Percentiles rank a stretch among this genome's conserved stretches.
Evolutionary conservation across 1,140 invertebrate genomes (phyloP).

Genomic region (Aphidius gifuensis): DNA sequence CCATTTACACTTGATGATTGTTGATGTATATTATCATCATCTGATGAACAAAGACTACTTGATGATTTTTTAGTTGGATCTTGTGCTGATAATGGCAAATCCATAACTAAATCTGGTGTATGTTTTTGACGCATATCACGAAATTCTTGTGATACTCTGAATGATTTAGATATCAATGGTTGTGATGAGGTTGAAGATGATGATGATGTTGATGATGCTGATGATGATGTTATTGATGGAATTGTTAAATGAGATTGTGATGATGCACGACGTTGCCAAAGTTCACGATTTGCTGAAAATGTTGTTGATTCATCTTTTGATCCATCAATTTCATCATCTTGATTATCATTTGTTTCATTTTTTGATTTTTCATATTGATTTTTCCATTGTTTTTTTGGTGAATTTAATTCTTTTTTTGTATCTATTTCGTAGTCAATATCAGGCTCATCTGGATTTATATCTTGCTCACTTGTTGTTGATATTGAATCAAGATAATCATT

Average conservation of each 20-base stretch:
- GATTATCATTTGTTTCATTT: conserved; percentile 45
- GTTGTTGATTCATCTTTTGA: conserved; percentile 28
- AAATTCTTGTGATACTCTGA: conserved; percentile 49
- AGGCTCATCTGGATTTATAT: conserved; percentile 3
- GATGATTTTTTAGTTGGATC: conserved; percentile 53
- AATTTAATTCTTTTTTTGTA: not conserved
- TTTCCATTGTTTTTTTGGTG: conserved; percentile 49
- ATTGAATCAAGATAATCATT: conserved; percentile 31
- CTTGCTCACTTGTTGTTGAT: conserved; percentile 24
- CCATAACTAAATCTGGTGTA: conserved; percentile 87
- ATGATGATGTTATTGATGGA: conserved; percentile 19
- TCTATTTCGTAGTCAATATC: conserved; percentile 22
- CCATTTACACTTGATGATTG: conserved; percentile 44
- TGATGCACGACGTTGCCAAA: conserved; percentile 63
- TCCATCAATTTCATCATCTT: conserved; percentile 13
- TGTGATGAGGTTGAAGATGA: conserved; percentile 45
- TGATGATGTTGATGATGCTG: conserved; percentile 46
- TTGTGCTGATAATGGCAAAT: conserved; percentile 66
- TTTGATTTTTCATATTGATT: conserved; percentile 39
- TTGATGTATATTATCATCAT: conserved; percentile 40
- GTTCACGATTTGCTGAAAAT: conserved; percentile 57
- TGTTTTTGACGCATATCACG: conserved; percentile 62
- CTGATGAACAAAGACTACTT: conserved; percentile 48
- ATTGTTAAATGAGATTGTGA: conserved; percentile 55
- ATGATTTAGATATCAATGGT: conserved; percentile 40